Evolutionary conservation across 2,888 invertebrate species (phyloP), one percentile per base, ranked within the genome.

Genomic region (Scelioninae gen. 1): DNA sequence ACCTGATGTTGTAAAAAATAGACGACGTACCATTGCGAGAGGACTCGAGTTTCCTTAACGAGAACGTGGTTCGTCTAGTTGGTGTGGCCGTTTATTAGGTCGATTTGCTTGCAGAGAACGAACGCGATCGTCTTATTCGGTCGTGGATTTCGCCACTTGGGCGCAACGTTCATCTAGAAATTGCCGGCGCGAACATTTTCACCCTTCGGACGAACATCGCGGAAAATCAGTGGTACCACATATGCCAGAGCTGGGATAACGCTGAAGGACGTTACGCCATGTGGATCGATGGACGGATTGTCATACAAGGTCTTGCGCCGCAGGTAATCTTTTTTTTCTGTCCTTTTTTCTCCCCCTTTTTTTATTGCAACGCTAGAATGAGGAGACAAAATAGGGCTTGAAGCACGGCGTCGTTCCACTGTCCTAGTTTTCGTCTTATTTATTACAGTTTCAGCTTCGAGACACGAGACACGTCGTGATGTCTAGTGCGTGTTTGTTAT

Each of bases 161-260:
- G 0, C 91, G 88, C 8, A 90, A 93, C 76, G 91, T 95, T 65
- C 94, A 93, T 85, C 87, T 95, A 63, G 93, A 94, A 87, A 94
- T 96, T 84, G 93, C 93, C 51, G 93, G 93, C 45, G 90, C 90
- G 66, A 91, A 92, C 16, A 91, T 94, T n/a, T 93, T 94, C 31
- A 92, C 82, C n/a, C 74, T 87, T 60, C 68, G 86, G 6, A 83
- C 81, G 16, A 49, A 72, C 15, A 82, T 92, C 40, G 76, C 74
- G 78, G 91, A 91, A 93, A 87, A 93, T 86, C 93, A 93, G 5
- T 96, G 95, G 95, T 94, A 94, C 58, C 95, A 95, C 88, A 89
- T 95, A 15, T 95, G 95, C 84, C 92, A 95, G 83, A 95, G 95
- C 55, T 95, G 95, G 93, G 94, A 95, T 82, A 94, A 94, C 0